Evolutionary conservation across 1,140 invertebrate species (phyloP).

Genomic region (Philopotamus ludificatus): DNA sequence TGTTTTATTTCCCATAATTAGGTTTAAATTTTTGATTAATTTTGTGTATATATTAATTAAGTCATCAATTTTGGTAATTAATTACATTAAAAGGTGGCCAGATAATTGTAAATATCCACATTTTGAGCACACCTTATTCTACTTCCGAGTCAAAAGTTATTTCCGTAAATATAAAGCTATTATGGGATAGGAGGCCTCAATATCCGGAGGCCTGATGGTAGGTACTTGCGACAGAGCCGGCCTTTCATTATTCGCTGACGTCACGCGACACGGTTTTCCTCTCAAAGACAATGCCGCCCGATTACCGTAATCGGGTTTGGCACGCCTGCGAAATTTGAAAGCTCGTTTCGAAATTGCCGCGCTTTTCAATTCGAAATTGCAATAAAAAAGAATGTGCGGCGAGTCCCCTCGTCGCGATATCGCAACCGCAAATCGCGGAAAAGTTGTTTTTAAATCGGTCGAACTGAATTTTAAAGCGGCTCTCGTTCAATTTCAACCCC

Average conservation of each 20-base stretch:
- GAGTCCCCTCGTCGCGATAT: neutral
- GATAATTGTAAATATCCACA: no score
- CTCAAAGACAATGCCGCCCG: conserved; percentile 14
- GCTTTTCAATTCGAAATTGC: no score
- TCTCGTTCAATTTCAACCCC: neutral
- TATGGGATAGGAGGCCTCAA: conserved; percentile 21
- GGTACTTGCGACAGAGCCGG: neutral
- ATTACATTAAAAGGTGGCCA: no score
- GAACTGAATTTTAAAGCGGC: conserved; percentile 4
- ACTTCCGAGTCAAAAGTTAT: neutral
- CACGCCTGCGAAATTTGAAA: neutral
- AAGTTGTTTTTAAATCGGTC: conserved; percentile 4
- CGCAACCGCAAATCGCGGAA: neutral
- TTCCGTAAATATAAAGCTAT: conserved; percentile 4
- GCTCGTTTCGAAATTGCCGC: no score
- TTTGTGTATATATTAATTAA: no score
- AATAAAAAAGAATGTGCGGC: no score
- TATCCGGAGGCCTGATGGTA: conserved; percentile 27
- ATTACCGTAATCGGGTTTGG: neutral
- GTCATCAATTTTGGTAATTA: no score
- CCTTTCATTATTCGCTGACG: conserved; percentile 19
- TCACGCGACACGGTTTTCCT: conserved; percentile 31
- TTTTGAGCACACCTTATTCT: neutral
- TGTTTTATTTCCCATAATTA: no score
- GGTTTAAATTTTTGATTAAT: no score